These are phyloP conservation scores for Coregonus ussuriensis DNA, from an alignment of 2,797 vertebrate genomes.

Conservation along the genomic window DNA sequence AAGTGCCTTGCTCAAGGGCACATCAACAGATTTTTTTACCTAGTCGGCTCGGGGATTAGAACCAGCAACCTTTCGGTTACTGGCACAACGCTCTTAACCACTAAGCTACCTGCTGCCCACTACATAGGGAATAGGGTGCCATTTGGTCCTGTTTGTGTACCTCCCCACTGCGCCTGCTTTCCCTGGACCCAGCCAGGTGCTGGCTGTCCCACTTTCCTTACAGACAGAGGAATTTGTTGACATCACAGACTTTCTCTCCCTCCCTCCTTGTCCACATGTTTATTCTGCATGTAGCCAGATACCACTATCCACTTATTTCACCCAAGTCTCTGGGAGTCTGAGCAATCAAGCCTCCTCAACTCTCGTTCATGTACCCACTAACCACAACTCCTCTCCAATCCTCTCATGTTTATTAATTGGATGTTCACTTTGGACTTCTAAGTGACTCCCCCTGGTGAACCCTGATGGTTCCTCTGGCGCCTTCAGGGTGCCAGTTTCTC, in stretches of 20 bases:
- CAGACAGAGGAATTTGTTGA: conserved; percentile 1
- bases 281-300: background rate
- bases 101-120: too few relatives aligned
- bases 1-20: too few relatives aligned
- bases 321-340: conserved; percentile 44
- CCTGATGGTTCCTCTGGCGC: conserved; percentile 16
- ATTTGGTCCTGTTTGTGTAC: conserved; percentile 53
- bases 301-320: conserved; percentile 11
- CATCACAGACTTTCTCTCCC: conserved; percentile 58
- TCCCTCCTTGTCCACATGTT: conserved; percentile 38
- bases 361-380: background rate
- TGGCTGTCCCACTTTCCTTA: conserved; percentile 62
- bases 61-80: too few relatives aligned
- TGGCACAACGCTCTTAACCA: too few relatives aligned
- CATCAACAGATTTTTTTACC: too few relatives aligned
- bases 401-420: conserved; percentile 70
- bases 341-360: conserved; percentile 54
- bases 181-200: conserved; percentile 59
- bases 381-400: conserved; percentile 24
- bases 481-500: conserved; percentile 17
- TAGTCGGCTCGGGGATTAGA: too few relatives aligned
- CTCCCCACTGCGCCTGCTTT: conserved; percentile 58
- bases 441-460: conserved; percentile 53
- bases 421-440: conserved; percentile 56
- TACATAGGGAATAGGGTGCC: background rate